Evolutionary conservation across 2,797 vertebrate species (phyloP).

Genomic region (Emydoidea blandingii): DNA sequence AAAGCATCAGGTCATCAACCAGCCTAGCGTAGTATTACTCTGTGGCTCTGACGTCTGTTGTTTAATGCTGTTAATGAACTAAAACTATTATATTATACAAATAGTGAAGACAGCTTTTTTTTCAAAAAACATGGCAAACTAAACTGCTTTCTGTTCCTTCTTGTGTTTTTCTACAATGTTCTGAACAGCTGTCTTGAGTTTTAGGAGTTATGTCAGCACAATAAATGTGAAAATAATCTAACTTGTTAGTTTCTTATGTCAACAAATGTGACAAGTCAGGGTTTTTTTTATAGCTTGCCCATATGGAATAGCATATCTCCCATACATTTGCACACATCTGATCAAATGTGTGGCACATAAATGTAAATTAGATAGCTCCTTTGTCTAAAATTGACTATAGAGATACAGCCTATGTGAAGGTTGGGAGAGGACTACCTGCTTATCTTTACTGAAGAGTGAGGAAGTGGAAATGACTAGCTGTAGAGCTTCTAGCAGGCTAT

Average conservation of each 20-base stretch:
- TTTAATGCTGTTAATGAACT: constrained; percentile 13
- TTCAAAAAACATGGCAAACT: background rate
- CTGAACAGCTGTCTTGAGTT: background rate
- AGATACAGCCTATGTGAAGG: background rate
- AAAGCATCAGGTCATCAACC: background rate
- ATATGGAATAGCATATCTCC: background rate
- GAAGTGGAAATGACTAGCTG: background rate
- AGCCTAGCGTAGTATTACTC: background rate
- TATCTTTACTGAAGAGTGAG: accelerated
- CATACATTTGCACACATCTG: background rate
- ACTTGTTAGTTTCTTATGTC: background rate
- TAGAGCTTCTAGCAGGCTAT: background rate
- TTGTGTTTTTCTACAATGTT: background rate
- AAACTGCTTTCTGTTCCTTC: background rate
- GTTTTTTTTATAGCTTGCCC: background rate
- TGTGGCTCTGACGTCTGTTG: background rate
- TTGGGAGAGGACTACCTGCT: background rate
- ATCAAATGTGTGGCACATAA: background rate
- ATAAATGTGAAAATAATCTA: background rate
- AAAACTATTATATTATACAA: background rate
- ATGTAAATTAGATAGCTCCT: background rate
- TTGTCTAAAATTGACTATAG: background rate
- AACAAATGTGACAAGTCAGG: background rate
- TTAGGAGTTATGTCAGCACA: background rate
- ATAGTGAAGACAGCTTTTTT: background rate